Evolutionary conservation across 2,113 vertebrate genomes (phyloP).

Genomic region (Todiramphus saurophagus): DNA sequence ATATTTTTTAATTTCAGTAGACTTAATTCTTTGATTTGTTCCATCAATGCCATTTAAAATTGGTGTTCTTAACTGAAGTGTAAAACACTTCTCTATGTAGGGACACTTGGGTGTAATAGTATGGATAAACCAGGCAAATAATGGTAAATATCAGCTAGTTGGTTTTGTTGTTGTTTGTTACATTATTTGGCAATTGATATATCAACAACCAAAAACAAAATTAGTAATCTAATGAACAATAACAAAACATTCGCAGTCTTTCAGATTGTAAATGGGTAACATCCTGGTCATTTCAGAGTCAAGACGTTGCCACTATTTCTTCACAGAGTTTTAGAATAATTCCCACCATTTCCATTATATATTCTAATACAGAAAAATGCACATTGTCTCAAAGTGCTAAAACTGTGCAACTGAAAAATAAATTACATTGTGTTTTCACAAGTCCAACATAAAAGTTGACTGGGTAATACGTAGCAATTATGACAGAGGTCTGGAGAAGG

Average conservation of each 20-base stretch:
- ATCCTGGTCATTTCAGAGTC: neutral
- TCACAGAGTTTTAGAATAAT: neutral
- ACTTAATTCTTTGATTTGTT: neutral
- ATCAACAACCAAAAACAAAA: neutral
- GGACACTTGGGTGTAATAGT: neutral
- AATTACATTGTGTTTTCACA: neutral
- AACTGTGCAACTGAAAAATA: neutral
- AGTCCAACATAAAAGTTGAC: rapidly evolving
- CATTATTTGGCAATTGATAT: neutral
- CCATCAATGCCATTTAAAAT: neutral
- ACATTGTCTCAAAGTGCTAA: neutral
- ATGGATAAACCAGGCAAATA: neutral
- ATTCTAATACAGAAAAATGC: neutral
- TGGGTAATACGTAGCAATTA: neutral
- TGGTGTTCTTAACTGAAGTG: neutral
- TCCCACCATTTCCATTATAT: neutral
- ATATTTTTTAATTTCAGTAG: neutral
- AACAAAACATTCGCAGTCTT: neutral
- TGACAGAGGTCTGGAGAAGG: neutral
- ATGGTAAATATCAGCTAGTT: neutral
- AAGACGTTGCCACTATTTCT: neutral
- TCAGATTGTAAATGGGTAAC: neutral
- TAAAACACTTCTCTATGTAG: rapidly evolving
- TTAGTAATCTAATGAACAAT: neutral
- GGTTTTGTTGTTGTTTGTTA: neutral